phyloP scores from a whole-genome alignment of 2,113 vertebrate genomes.

The Ptyas mucosa region DNA sequence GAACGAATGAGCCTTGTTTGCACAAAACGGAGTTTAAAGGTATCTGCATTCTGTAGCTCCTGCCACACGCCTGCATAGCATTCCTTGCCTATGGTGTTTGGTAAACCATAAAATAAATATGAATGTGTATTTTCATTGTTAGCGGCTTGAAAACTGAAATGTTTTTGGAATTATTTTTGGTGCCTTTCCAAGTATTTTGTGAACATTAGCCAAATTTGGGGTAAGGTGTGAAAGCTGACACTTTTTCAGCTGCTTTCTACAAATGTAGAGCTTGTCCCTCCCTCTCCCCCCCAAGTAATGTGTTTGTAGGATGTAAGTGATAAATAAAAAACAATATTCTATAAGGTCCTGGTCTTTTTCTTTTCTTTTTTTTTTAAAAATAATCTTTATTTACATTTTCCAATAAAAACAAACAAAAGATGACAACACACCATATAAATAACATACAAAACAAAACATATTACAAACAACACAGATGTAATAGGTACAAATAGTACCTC shows the following conservation, averaged over 20 bases:
- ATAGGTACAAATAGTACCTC: no score
- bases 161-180: slow-evolving; percentile 3
- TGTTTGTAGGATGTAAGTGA: slow-evolving; percentile 5
- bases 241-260: slow-evolving; percentile 1
- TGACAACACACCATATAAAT: no score
- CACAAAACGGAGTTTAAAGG: neutral
- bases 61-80: neutral
- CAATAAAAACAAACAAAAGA: no score
- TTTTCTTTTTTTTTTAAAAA: no score
- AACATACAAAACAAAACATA: no score
- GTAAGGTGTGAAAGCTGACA: neutral
- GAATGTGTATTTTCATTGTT: neutral
- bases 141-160: neutral
- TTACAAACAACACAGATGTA: no score
- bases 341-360: slow-evolving; percentile 7
- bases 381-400: no score
- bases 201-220: neutral
- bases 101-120: slow-evolving; percentile 11
- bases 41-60: neutral
- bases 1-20: neutral
- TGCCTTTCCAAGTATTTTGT: slow-evolving; percentile 14
- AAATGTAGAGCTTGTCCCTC: neutral
- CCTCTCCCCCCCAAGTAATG: neutral
- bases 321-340: slow-evolving; percentile 27
- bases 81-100: slow-evolving; percentile 1